These are phyloP conservation scores for Plagodis dolabraria DNA, from an alignment of 2,888 invertebrate species.

Conservation along the genomic window DNA sequence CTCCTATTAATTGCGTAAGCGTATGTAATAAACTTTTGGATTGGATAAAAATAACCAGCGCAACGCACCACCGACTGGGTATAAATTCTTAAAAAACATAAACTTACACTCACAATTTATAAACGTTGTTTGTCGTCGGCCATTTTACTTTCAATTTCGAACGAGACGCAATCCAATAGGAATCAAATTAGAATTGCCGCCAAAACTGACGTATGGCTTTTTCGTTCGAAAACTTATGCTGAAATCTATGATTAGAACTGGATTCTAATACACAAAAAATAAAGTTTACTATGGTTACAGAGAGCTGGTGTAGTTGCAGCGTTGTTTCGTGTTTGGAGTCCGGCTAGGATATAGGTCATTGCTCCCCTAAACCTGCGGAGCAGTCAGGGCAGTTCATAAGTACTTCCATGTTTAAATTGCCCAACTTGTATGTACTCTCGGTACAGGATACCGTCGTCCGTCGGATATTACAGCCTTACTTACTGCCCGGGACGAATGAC, in stretches of 20 bases:
- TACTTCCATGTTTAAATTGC: slow-evolving; percentile 83
- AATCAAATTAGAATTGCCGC: slow-evolving; percentile 69
- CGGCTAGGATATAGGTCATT: slow-evolving; percentile 84
- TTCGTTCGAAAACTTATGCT: slow-evolving; percentile 51
- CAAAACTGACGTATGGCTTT: slow-evolving; percentile 63
- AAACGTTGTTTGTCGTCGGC: slow-evolving; percentile 48
- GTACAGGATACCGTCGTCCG: slow-evolving; percentile 73
- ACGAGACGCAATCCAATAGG: slow-evolving; percentile 58
- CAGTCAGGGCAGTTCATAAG: slow-evolving; percentile 80
- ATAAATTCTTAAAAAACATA: slow-evolving; percentile 84
- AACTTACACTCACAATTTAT: slow-evolving; percentile 55
- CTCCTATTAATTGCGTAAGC: slow-evolving; percentile 83
- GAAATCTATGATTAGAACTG: slow-evolving; percentile 74
- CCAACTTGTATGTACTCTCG: slow-evolving; percentile 78
- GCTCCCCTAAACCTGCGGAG: slow-evolving; percentile 83
- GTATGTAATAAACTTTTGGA: slow-evolving; percentile 81
- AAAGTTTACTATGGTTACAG: slow-evolving; percentile 71
- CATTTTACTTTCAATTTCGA: slow-evolving; percentile 48
- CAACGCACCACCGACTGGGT: slow-evolving; percentile 66
- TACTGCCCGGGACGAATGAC: slow-evolving; percentile 55
- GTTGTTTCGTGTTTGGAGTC: slow-evolving; percentile 59
- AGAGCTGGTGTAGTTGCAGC: slow-evolving; percentile 60
- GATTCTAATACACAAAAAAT: slow-evolving; percentile 77
- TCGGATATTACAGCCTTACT: slow-evolving; percentile 58
- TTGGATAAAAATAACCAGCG: slow-evolving; percentile 80